Evolutionary conservation across 2,113 vertebrate species (phyloP).

Genomic region (Ptilorrhoa leucosticta): DNA sequence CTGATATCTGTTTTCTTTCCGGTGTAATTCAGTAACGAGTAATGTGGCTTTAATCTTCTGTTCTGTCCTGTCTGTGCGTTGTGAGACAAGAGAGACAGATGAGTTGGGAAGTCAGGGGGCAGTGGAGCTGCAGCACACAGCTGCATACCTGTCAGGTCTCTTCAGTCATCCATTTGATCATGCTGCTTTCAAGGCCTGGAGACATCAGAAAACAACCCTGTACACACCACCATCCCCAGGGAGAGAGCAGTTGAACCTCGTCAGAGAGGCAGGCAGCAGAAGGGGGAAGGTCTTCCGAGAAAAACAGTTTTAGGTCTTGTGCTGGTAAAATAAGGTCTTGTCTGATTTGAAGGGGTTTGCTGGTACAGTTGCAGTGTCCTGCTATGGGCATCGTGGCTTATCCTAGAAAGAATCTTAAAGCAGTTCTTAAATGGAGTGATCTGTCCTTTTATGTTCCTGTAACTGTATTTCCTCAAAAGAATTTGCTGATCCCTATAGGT

Average conservation of each 20-base stretch:
- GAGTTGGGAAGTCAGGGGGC: conserved; percentile 34
- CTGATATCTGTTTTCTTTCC: not conserved
- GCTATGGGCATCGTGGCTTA: not conserved
- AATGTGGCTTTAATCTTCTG: conserved; percentile 48
- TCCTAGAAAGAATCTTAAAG: not conserved
- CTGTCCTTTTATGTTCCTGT: not conserved
- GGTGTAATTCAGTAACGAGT: not conserved
- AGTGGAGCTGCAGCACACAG: conserved; percentile 14
- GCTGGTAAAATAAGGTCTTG: not conserved
- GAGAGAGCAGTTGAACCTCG: not conserved
- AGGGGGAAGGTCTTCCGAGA: not conserved
- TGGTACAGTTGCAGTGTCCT: not conserved
- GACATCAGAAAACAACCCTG: not conserved
- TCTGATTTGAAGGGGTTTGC: not conserved
- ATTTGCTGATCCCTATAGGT: not conserved
- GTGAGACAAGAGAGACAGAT: conserved; percentile 29
- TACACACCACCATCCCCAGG: not conserved
- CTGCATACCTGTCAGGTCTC: not conserved
- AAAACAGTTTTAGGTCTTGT: not conserved
- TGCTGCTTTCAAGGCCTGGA: not conserved
- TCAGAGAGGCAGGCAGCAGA: not conserved
- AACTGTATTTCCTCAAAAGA: not conserved
- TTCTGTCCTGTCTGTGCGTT: not conserved
- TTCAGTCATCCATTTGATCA: conserved; percentile 31
- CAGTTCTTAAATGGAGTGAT: not conserved